Conservation (phyloP, 2,113 vertebrate genomes). For the Gorilla gorilla region DNA sequence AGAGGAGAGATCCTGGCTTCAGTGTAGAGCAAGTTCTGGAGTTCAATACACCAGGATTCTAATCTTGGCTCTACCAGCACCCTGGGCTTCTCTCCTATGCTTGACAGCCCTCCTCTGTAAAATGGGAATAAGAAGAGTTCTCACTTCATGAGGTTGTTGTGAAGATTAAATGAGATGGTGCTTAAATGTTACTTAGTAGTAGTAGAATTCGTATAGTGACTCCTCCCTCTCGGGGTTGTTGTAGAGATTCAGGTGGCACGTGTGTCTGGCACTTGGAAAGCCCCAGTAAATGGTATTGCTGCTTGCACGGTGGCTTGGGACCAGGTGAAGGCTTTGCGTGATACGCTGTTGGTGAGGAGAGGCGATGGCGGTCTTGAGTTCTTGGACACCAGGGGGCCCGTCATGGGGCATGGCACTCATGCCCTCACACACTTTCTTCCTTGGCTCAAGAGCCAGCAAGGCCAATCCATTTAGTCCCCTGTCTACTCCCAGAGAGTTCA, state of each 20-base stretch:
- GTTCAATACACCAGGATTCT: neutral
- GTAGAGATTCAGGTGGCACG: accelerated
- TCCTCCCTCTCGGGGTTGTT: neutral
- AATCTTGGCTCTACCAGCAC: neutral
- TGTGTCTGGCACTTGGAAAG: accelerated
- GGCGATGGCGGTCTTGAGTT: neutral
- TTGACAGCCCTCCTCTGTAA: neutral
- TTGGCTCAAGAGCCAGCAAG: neutral
- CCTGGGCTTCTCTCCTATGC: no score
- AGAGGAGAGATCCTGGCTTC: neutral
- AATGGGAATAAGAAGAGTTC: neutral
- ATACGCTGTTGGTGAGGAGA: no score
- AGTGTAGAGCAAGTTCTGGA: no score
- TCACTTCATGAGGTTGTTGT: neutral
- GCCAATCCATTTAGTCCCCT: neutral
- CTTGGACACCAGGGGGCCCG: neutral
- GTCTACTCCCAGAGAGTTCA: accelerated
- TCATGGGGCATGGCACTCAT: accelerated
- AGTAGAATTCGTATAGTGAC: accelerated
- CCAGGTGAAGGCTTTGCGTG: neutral
- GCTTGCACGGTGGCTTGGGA: neutral
- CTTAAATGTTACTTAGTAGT: neutral
- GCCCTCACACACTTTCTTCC: accelerated
- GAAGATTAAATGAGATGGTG: neutral
- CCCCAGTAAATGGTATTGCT: neutral